Percentiles rank a stretch among this genome's conserved stretches.
phyloP scores from a whole-genome alignment of 2,797 vertebrate genomes.

The Halcyon chelicuti region DNA sequence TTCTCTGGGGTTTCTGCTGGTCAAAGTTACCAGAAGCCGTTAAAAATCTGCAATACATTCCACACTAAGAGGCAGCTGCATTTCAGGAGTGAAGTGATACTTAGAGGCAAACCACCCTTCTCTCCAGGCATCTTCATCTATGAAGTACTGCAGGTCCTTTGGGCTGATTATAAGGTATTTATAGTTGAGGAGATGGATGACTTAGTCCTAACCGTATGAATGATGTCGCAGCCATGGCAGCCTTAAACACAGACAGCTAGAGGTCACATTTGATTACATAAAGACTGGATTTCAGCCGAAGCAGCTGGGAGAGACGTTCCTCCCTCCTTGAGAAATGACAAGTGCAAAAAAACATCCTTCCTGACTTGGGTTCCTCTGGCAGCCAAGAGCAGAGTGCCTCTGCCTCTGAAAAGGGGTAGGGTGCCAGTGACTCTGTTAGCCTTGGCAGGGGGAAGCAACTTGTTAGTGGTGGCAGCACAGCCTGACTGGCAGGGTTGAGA shows the following conservation, averaged over 20 bases:
- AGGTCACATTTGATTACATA: slow-evolving; percentile 65
- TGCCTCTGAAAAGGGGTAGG: not conserved
- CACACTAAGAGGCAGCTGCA: not conserved
- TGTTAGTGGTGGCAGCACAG: not conserved
- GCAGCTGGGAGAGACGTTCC: slow-evolving; percentile 20
- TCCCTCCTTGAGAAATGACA: slow-evolving; percentile 19
- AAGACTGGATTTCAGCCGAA: slow-evolving; percentile 46
- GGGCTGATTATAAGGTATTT: slow-evolving; percentile 67
- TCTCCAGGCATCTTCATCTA: not conserved
- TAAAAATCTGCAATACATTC: not conserved
- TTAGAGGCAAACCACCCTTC: not conserved
- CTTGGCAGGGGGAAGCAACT: slow-evolving; percentile 20
- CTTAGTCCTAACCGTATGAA: slow-evolving; percentile 43
- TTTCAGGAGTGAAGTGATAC: not conserved
- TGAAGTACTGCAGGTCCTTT: slow-evolving; percentile 8
- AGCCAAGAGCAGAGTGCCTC: not conserved
- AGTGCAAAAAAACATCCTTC: not conserved
- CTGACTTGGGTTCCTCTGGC: not conserved
- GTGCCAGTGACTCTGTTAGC: not conserved
- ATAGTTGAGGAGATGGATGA: slow-evolving; percentile 64
- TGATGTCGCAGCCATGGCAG: not conserved
- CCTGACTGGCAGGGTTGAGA: slow-evolving; percentile 27
- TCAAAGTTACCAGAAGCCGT: not conserved
- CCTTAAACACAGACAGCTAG: slow-evolving; percentile 51
- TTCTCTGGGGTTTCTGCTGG: not conserved